Evolutionary conservation across 2,797 vertebrate species (phyloP).

Genomic region (Cyclura pinguis): DNA sequence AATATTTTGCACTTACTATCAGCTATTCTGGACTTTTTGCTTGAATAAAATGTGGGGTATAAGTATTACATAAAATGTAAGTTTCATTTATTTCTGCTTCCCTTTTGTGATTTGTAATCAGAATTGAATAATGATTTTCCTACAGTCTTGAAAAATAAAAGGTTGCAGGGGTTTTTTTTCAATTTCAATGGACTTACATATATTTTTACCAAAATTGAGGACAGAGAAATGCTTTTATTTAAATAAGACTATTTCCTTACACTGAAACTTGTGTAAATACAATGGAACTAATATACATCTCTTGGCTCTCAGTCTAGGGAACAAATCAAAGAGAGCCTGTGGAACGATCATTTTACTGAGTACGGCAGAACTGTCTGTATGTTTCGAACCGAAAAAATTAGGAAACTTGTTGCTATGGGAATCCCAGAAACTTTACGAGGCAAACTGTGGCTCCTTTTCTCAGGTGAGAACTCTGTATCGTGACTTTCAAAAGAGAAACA

Average conservation of each 20-base stretch:
- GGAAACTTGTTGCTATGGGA: conserved; percentile 92
- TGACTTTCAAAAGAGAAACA: neutral
- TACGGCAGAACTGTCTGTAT: conserved; percentile 94
- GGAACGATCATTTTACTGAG: conserved; percentile 92
- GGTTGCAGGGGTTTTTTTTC: neutral
- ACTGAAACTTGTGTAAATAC: neutral
- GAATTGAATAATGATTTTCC: neutral
- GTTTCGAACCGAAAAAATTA: conserved; percentile 94
- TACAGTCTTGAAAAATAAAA: neutral
- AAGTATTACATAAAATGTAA: neutral
- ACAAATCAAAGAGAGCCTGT: conserved; percentile 86
- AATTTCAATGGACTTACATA: neutral
- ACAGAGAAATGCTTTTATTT: neutral
- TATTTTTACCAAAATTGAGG: neutral
- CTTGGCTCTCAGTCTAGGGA: conserved; percentile 82
- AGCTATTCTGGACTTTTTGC: neutral
- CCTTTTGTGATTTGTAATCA: neutral
- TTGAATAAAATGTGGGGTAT: neutral
- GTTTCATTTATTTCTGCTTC: neutral
- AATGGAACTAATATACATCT: conserved; percentile 10
- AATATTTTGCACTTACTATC: neutral
- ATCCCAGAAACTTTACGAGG: conserved; percentile 93
- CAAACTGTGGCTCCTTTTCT: conserved; percentile 93
- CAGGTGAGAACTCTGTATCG: conserved; percentile 79
- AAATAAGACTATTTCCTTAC: conserved; percentile 13